Evolutionary conservation across 2,888 invertebrate species (phyloP).

Genomic region (Hirtodrosophila histrioides): DNA sequence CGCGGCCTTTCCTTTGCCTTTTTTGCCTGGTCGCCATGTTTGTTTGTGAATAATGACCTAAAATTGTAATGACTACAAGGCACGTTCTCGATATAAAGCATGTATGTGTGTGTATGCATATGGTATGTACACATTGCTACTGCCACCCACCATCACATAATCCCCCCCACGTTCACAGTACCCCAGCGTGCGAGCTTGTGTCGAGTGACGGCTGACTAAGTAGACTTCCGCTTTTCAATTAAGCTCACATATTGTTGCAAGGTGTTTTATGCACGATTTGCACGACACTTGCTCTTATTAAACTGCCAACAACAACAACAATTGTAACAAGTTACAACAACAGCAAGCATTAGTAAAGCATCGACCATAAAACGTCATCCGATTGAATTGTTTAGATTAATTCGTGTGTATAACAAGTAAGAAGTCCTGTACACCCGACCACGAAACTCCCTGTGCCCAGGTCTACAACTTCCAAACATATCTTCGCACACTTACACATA

Average conservation of each 20-base stretch:
- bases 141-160: too few relatives aligned
- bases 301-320: constrained; percentile 54
- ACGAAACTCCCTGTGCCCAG: too few relatives aligned
- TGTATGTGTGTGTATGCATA: constrained; percentile 24
- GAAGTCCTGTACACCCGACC: too few relatives aligned
- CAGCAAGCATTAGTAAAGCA: constrained; percentile 14
- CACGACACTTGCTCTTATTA: constrained; percentile 72
- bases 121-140: too few relatives aligned
- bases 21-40: constrained; percentile 67
- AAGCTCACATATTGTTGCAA: constrained; percentile 73
- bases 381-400: constrained; percentile 11
- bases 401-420: neutral
- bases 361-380: constrained; percentile 11
- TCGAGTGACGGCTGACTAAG: constrained; percentile 65
- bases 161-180: too few relatives aligned
- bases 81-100: constrained; percentile 76
- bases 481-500: too few relatives aligned
- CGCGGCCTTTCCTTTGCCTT: constrained; percentile 50
- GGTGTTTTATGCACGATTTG: constrained; percentile 79
- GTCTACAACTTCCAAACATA: too few relatives aligned
- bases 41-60: constrained; percentile 77
- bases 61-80: constrained; percentile 78
- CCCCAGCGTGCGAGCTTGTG: constrained; percentile 12
- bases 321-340: neutral
- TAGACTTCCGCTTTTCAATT: constrained; percentile 80